Base-by-base conservation (phyloP, 2,797 vertebrate species). In the Spinus olivaceus region DNA sequence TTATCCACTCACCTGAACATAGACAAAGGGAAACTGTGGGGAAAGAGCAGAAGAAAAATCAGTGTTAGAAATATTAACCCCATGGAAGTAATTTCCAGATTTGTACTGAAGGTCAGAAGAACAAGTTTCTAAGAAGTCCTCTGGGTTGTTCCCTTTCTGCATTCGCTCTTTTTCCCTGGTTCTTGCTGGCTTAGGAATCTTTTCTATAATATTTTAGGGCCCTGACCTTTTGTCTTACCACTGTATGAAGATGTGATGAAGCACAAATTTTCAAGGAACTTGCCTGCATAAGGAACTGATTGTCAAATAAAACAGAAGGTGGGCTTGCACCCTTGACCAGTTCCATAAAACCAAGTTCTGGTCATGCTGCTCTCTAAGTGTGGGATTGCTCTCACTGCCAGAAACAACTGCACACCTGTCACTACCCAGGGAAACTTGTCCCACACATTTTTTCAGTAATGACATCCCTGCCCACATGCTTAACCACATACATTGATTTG, bases 21-120 rank as follows among this genome's bases (percentile, higher is more conserved):
- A 97, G 33, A 93, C 93, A 66, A 86, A 33, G 23, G 94, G 94
- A 87, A 97, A 96, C 96, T 97, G 94, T 79, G n/a, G 70, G 51
- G 41, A 85, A 66, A 95, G 35, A 96, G 49, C n/a, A 94, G 51
- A 85, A n/a, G 15, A 77, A 81, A 84, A 95, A 94, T 14, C 46
- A 67, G 8, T 10, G 1, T 95, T 81, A 95, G 83, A 77, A 83
- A 67, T 33, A 81, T 8, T 23, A 77, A 56, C 66, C 37, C 47
- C 8, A 32, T 5, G 1, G 21, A 71, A 73, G 33, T 32, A 47
- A 32, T 79, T 66, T 85, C 32, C 71, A 70, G 25, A 39, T 84
- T 63, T 49, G 23, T 14, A 69, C 25, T 28, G 46, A 66, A 54
- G 21, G 44, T 17, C 24, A 64, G 56, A 81, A 83, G 37, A 73